Conservation (phyloP, 2,888 invertebrate genomes). For the Leistus spinibarbis region DNA sequence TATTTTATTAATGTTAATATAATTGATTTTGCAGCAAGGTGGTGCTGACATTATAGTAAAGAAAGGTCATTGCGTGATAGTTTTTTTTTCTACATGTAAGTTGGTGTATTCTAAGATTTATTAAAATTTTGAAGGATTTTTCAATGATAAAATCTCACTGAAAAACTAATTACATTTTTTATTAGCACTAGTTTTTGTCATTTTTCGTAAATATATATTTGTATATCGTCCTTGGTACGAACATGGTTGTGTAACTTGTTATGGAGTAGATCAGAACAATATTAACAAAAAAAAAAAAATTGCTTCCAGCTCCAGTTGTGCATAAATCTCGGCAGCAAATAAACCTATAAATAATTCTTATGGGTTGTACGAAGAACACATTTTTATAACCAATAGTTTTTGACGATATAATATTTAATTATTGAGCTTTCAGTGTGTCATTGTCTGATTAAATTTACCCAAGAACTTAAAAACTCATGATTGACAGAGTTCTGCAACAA, state of each 20-base stretch:
- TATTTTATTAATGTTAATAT: constrained; percentile 34
- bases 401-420: too few relatives aligned
- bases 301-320: too few relatives aligned
- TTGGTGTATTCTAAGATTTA: constrained; percentile 24
- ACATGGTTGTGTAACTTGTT: background rate
- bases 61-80: constrained; percentile 26
- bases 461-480: too few relatives aligned
- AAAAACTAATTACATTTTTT: constrained; percentile 20
- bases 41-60: constrained; percentile 22
- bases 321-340: too few relatives aligned
- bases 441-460: too few relatives aligned
- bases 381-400: too few relatives aligned
- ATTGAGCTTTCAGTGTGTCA: too few relatives aligned
- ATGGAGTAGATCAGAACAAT: too few relatives aligned
- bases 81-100: constrained; percentile 17
- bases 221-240: background rate
- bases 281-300: too few relatives aligned
- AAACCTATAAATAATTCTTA: too few relatives aligned
- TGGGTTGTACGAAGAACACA: too few relatives aligned
- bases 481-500: too few relatives aligned
- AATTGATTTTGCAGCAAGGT: constrained; percentile 27
- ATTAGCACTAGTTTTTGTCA: background rate
- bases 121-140: constrained; percentile 33
- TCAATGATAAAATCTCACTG: constrained; percentile 24
- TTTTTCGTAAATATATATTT: background rate